Evolutionary conservation across 2,797 vertebrate species (phyloP).

Genomic region (Babyrousa celebensis): DNA sequence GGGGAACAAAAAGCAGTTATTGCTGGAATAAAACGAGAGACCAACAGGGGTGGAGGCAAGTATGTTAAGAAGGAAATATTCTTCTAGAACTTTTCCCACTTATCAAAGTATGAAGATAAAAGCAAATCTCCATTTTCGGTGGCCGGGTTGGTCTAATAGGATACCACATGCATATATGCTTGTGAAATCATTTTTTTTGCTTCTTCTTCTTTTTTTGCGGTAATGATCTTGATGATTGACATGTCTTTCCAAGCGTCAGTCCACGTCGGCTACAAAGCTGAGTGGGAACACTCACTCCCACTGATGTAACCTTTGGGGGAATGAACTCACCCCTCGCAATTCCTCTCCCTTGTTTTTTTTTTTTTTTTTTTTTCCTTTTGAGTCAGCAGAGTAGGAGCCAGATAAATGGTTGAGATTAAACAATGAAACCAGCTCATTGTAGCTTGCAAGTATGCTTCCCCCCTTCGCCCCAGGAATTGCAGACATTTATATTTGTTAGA

Average conservation of each 20-base stretch:
- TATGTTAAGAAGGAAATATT: conserved; percentile 8
- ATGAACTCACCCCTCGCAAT: conserved; percentile 14
- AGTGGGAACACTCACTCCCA: conserved; percentile 6
- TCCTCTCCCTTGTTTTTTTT: not conserved
- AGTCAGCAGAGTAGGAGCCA: conserved; percentile 52
- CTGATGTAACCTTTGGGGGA: not conserved
- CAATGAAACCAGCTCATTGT: conserved; percentile 25
- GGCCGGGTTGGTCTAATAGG: not conserved
- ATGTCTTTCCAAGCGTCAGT: conserved; percentile 44
- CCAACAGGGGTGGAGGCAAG: not conserved
- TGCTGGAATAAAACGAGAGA: not conserved
- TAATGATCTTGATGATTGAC: conserved; percentile 48
- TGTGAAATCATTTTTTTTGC: not conserved
- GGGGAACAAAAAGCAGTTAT: not conserved
- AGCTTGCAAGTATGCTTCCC: not conserved
- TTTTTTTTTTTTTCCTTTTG: not conserved
- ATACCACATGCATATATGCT: not conserved
- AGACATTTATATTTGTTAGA: not conserved
- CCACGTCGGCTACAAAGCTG: conserved; percentile 68
- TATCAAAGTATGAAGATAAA: not conserved
- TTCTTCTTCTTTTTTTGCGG: not conserved
- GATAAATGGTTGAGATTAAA: conserved; percentile 58
- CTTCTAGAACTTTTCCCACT: not conserved
- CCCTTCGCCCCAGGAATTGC: not conserved
- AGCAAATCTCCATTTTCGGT: not conserved